Conservation (phyloP, 2,888 invertebrate genomes). For the Nebria brevicollis region DNA sequence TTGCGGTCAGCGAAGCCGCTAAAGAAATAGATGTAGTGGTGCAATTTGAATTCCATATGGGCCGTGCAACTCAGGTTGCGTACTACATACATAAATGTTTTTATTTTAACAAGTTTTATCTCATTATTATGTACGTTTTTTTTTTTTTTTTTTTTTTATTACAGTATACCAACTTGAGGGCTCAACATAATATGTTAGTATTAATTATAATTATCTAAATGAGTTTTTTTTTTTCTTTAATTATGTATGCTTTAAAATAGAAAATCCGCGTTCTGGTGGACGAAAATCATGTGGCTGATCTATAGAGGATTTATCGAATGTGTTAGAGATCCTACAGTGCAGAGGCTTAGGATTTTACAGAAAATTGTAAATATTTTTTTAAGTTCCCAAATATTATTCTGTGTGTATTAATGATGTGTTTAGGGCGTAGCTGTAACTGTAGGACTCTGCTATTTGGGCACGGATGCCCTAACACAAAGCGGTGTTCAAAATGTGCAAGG, state of each 20-base stretch:
- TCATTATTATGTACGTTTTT: not conserved
- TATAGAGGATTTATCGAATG: conserved; percentile 79
- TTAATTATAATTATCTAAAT: conserved; percentile 11
- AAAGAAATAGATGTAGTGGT: conserved; percentile 81
- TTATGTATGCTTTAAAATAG: conserved; percentile 57
- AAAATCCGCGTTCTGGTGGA: conserved; percentile 74
- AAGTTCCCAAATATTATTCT: not conserved
- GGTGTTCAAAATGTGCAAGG: conserved; percentile 92
- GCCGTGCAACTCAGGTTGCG: conserved; percentile 66
- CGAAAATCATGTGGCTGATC: conserved; percentile 79
- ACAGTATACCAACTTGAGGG: conserved; percentile 49
- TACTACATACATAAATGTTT: not conserved
- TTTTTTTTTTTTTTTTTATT: conserved; percentile 33
- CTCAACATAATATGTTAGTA: conserved; percentile 51
- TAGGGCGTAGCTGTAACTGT: conserved; percentile 79
- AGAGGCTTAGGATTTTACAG: conserved; percentile 79
- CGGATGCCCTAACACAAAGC: conserved; percentile 75
- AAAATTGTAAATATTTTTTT: conserved; percentile 74
- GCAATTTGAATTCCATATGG: conserved; percentile 77
- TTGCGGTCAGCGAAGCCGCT: conserved; percentile 79
- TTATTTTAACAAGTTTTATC: no score
- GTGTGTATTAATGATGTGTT: conserved; percentile 49
- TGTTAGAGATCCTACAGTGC: conserved; percentile 82
- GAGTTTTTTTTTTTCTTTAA: conserved; percentile 8
- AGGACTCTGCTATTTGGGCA: conserved; percentile 86